A percentile compares a stretch with the other conserved stretches of the same genome.
These are phyloP conservation scores for Cygnus atratus DNA, from an alignment of 2,113 vertebrate species.

Conservation along the genomic window DNA sequence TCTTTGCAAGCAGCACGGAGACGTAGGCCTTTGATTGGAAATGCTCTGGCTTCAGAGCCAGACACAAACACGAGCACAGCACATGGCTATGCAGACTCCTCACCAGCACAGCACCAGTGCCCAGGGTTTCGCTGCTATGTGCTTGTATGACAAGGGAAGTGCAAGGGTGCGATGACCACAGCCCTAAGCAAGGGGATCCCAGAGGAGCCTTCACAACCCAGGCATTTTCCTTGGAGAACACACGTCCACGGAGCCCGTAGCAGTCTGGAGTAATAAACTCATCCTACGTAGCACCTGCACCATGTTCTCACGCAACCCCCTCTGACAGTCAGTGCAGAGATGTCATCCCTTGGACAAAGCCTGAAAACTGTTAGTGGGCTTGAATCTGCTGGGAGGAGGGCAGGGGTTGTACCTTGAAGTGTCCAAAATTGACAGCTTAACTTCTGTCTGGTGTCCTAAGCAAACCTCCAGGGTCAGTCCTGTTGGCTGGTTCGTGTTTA, in stretches of 20 bases:
- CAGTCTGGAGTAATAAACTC: neutral
- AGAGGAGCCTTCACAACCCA: neutral
- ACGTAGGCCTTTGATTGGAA: neutral
- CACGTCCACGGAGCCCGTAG: neutral
- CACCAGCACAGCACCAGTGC: neutral
- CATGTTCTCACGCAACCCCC: neutral
- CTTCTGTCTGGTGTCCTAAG: neutral
- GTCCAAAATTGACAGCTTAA: neutral
- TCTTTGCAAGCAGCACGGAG: neutral
- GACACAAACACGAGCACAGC: neutral
- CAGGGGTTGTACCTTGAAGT: neutral
- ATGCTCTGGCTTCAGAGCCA: neutral
- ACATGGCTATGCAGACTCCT: rapidly evolving
- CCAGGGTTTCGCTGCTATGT: neutral
- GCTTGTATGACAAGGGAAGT: neutral
- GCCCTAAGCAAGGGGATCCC: neutral
- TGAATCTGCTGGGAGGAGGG: neutral
- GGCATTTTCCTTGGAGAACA: neutral
- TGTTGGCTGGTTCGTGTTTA: neutral
- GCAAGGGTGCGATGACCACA: neutral
- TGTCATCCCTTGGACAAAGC: neutral
- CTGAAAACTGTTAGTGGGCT: neutral
- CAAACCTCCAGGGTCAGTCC: neutral
- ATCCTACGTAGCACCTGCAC: neutral
- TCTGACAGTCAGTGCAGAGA: neutral